Percentiles rank a stretch among this genome's conserved stretches.
phyloP scores from a whole-genome alignment of 2,888 invertebrate species.

The Nyleta sp. region DNA sequence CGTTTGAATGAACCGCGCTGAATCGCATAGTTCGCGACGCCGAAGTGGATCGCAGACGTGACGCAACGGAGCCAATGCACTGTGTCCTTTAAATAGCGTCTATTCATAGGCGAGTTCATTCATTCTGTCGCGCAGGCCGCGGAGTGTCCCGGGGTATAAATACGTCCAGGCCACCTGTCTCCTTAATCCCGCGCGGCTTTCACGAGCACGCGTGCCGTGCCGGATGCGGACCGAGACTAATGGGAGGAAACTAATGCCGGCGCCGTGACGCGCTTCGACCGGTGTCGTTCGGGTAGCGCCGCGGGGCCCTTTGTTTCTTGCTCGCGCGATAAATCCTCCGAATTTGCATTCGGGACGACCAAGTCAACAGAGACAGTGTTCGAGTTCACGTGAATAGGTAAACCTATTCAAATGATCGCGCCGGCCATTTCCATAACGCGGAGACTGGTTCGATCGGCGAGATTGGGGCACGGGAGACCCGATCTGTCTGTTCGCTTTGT shows the following conservation, averaged over 20 bases:
- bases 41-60: constrained; percentile 26
- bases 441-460: constrained; percentile 9
- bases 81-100: constrained; percentile 76
- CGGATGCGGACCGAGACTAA: constrained; percentile 71
- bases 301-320: constrained; percentile 46
- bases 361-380: constrained; percentile 34
- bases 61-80: constrained; percentile 65
- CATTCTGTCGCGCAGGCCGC: constrained; percentile 58
- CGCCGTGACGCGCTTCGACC: constrained; percentile 60
- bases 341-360: constrained; percentile 59
- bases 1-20: constrained; percentile 39
- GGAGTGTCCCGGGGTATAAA: constrained; percentile 73
- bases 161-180: constrained; percentile 77
- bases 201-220: constrained; percentile 65
- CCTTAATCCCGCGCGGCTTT: constrained; percentile 73
- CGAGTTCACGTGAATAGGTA: constrained; percentile 33
- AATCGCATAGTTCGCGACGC: constrained; percentile 32
- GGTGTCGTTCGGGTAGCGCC: constrained; percentile 55
- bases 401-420: constrained; percentile 43
- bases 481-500: too few relatives aligned
- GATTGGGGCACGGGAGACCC: too few relatives aligned
- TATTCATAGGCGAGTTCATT: constrained; percentile 75
- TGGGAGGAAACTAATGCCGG: constrained; percentile 68
- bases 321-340: constrained; percentile 51
- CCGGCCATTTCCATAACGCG: constrained; percentile 35